A percentile compares a stretch with the other conserved stretches of the same genome.
Conservation (phyloP, 2,888 invertebrate species). For the Myopa tessellatipennis region DNA sequence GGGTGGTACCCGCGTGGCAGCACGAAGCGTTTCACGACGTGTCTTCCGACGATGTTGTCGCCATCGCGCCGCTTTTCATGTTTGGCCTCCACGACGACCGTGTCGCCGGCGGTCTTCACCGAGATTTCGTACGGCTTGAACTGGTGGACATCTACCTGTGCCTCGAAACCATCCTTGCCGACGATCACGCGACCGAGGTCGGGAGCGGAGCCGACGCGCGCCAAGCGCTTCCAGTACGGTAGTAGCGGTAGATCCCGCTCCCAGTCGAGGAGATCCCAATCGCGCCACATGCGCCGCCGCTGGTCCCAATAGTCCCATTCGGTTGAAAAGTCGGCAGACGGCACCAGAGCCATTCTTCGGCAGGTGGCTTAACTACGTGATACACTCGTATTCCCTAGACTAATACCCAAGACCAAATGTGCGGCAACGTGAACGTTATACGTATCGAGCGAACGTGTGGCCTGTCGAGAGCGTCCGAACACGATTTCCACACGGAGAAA, state of each 20-base stretch:
- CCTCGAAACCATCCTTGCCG: conserved; percentile 77
- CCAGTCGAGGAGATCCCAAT: conserved; percentile 64
- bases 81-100: conserved; percentile 75
- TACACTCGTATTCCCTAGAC: conserved; percentile 30
- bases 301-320: conserved; percentile 67
- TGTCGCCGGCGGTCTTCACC: conserved; percentile 74
- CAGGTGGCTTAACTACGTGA: background rate
- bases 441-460: background rate
- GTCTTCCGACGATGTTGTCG: conserved; percentile 81
- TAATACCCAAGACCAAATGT: background rate
- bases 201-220: conserved; percentile 65
- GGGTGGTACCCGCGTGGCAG: conserved; percentile 78
- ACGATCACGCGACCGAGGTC: conserved; percentile 66
- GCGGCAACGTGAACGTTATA: conserved; percentile 25
- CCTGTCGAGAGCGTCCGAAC: conserved; percentile 52
- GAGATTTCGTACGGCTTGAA: conserved; percentile 77
- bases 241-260: conserved; percentile 62
- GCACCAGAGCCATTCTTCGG: conserved; percentile 60
- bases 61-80: conserved; percentile 78
- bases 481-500: conserved; percentile 61
- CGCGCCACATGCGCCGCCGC: conserved; percentile 65
- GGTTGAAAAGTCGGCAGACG: conserved; percentile 55
- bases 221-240: conserved; percentile 65
- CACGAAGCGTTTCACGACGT: conserved; percentile 79
- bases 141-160: conserved; percentile 75